Evolutionary conservation across 1,140 invertebrate genomes (phyloP), one percentile per base, ranked within the genome.

Genomic region (Hypsibius dujardini): DNA sequence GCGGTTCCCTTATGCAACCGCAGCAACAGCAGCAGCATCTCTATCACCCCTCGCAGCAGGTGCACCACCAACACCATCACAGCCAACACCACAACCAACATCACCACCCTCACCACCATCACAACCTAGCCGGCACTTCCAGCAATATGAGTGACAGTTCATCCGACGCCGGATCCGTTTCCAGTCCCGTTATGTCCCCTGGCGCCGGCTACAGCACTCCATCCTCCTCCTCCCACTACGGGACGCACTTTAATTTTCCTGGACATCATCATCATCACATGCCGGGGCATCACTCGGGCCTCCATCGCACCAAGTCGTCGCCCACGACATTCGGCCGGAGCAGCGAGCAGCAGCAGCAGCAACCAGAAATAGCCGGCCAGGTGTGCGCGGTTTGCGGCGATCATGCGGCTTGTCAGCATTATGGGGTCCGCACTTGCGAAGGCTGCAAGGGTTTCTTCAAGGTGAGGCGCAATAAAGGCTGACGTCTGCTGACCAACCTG

Each of bases 371-470:
- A 7, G 3, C 12, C 42, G 62, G 62, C 3, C 90, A 95, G 78
- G 79, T 96, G 46, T 99, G 95, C 79, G 94, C 95, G 1, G 95
- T 98, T 2, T 98, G 95, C 78, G 95, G 94, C 0, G 95, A 98
- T 79, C 95, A 92, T 2, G 95, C 95, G 1, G 93, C 94, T 40
- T 98, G 95, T 76, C 93, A 97, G 76, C 94, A 98, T 79, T 98
- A 99, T 78, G 95, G 95, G 0, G 95, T 98, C 0, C 82, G 94
- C 59, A 98, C 95, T 0, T 93, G 90, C 76, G 95, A 98, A 82
- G 95, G 95, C 1, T 98, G 95, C 82, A 98, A 99, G 84, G 84
- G 84, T 56, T 83, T 84, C 75, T 85, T 85, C 76, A 85, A 85
- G 81, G 85, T 82, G 71, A 79, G 79, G 1, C 28, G 28, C 28